Base-by-base conservation (phyloP, 1,140 invertebrate genomes). In the Lordiphosa collinella region DNA sequence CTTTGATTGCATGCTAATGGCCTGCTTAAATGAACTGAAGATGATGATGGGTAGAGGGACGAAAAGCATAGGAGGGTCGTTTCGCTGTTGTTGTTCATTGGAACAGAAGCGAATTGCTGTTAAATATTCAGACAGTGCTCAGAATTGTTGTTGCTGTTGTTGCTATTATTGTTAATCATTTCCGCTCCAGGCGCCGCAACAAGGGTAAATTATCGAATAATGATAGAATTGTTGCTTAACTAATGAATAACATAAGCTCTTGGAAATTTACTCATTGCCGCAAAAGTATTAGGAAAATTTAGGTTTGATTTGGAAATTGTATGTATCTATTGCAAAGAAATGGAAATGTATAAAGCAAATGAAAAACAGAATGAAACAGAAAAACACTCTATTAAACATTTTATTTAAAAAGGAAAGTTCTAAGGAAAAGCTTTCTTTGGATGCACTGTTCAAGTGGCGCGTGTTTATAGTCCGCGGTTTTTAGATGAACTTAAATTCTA, bases 1-100 rank as follows among this genome's bases (percentile, higher is more conserved):
- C 70, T 59, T 61, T 61, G 44, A 63, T 49, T 52, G 75, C 56
- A 80, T 80, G 61, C 57, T 75, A 80, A 80, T 80, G 46, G 71
- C 76, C 76, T 80, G 75, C 32, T 82, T 80, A 82, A 71, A 25
- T 43, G 41, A 32, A 16, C 32, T 22, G 48, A 35, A 40, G 14
- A 35, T 22, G 48, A 35, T 36, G 14, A 35, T 14, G 14, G 29
- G 5, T 5, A 13, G 8, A n/a, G 38, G 51, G 37, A 12, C 18
- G 29, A 12, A 29, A 43, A 44, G 36, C 44, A 40, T 34, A 36
- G 51, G 36, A 44, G 36, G 46, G 14, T 29, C 34, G 57, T 54
- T 47, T 53, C 51, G 48, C 25, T 29, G 25, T 29, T 29, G 25
- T 29, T 67, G 63, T 32, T 61, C 64, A 80, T 80, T 79, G 69